Evolutionary conservation across 2,797 vertebrate species (phyloP), one percentile per base, ranked within the genome.

Genomic region (Oryzias dopingdopingensis): DNA sequence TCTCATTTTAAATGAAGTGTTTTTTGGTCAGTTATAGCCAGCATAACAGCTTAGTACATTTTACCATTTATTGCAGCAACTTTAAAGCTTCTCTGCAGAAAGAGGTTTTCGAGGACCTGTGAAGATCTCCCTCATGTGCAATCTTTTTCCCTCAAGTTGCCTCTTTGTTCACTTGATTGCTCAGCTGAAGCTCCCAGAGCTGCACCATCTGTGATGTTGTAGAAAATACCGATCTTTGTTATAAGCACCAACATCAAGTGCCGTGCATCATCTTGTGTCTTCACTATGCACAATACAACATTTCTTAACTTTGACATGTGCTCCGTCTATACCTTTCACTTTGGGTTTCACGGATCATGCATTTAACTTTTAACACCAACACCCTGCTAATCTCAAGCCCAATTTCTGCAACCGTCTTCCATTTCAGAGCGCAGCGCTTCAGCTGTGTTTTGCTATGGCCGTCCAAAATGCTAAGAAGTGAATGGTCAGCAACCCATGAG

Each of bases 401-500:
- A 55, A 18, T 50, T 57, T 55, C 18, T 78, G 23, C 41, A 56
- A 66, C 44, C 41, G 51, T 58, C 20, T n/a, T 40, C 47, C 26
- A 18, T 59, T 50, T 56, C 52, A 59, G 26, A 49, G 71, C 54
- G 18, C 15, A 56, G 47, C 59, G 10, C 32, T 37, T 13, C 12
- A 12, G 29, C 53, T 26, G 15, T 14, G 55, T 67, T 22, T 22
- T 59, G 49, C 46, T 47, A 20, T 26, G 32, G 58, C 26, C 49
- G 32, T 65, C 54, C 57, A 52, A 14, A 69, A 62, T 74, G 44
- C 55, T 49, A 63, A 64, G 64, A 48, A 66, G 54, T 70, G 81
- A 84, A 75, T 73, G 72, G 63, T 61, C 20, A 26, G 54, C 66
- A 69, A 52, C 50, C 59, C 50, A 51, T 44, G 61, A 79, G 59